phyloP scores from a whole-genome alignment of 2,113 vertebrate species.

The Xiphophorus maculatus region DNA sequence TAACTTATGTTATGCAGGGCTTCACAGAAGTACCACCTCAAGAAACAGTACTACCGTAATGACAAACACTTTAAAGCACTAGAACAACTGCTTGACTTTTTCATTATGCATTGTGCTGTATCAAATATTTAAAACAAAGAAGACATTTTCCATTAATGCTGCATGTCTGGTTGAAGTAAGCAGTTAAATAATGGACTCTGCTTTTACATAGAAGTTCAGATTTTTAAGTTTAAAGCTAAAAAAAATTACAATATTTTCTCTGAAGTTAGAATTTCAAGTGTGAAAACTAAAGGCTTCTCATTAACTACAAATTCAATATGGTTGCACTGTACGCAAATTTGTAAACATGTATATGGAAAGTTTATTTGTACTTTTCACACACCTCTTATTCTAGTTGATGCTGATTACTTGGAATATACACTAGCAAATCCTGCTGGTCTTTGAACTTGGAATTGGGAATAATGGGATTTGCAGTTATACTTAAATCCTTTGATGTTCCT shows the following conservation, averaged over 20 bases:
- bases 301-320: neutral
- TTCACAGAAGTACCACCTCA: no score
- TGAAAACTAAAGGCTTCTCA: neutral
- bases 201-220: neutral
- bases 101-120: neutral
- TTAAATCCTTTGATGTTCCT: neutral
- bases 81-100: no score
- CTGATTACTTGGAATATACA: neutral
- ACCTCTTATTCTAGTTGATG: neutral
- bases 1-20: no score
- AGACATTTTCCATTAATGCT: neutral
- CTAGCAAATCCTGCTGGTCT: neutral
- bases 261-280: neutral
- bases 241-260: no score
- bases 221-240: neutral
- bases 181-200: neutral
- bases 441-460: neutral
- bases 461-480: neutral
- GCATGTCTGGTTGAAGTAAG: neutral
- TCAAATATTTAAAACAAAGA: neutral
- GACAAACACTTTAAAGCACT: no score
- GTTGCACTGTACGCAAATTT: neutral
- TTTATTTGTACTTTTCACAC: neutral
- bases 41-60: no score
- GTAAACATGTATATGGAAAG: neutral